Conservation (phyloP, 2,888 invertebrate species). For the Drosophila mimica region DNA sequence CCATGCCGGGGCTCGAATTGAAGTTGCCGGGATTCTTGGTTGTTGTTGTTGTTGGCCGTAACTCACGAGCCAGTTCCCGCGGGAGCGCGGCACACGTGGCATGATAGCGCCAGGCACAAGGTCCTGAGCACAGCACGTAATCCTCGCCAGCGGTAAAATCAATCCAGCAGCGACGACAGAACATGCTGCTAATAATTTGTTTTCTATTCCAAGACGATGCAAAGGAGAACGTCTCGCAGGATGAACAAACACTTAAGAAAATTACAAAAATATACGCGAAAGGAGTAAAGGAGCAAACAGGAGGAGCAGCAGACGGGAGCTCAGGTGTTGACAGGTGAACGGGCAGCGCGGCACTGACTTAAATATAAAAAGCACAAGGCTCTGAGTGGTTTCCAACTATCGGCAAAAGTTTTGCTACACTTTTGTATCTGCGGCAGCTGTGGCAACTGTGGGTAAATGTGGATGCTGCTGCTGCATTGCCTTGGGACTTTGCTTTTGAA, state of each 20-base stretch:
- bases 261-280: constrained; percentile 56
- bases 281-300: constrained; percentile 35
- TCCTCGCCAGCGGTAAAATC: constrained; percentile 79
- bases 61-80: constrained; percentile 65
- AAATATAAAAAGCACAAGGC: constrained; percentile 8
- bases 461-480: constrained; percentile 10
- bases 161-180: constrained; percentile 84
- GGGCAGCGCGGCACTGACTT: constrained; percentile 48
- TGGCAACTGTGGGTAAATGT: background rate
- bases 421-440: constrained; percentile 11
- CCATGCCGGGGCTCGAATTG: background rate
- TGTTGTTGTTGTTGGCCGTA: constrained; percentile 31
- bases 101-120: constrained; percentile 81
- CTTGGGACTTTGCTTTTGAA: constrained; percentile 50
- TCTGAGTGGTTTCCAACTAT: constrained; percentile 4
- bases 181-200: constrained; percentile 77
- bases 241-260: constrained; percentile 68
- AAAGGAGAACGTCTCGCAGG: constrained; percentile 18
- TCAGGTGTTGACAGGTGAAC: constrained; percentile 71
- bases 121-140: constrained; percentile 80
- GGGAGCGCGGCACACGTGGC: constrained; percentile 80
- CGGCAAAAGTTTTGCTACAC: constrained; percentile 18
- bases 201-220: background rate
- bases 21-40: constrained; percentile 11
- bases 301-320: constrained; percentile 7